Percentiles rank a stretch among this genome's conserved stretches.
phyloP scores from a whole-genome alignment of 2,113 vertebrate genomes.

The Apodemus speciosus region DNA sequence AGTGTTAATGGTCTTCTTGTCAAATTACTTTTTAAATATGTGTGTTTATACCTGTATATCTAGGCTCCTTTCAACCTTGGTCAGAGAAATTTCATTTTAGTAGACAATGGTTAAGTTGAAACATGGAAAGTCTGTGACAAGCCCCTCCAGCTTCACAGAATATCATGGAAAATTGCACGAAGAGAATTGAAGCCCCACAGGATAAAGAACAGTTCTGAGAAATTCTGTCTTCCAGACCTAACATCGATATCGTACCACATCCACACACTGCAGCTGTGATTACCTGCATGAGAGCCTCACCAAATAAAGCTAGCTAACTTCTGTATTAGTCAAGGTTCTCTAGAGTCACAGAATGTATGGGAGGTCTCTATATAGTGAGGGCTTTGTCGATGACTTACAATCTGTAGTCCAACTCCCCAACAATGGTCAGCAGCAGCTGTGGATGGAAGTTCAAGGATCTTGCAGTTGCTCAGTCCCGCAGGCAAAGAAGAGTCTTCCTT shows the following conservation, averaged over 20 bases:
- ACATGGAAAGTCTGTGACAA: not conserved
- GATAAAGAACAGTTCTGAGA: not conserved
- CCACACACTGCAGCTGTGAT: not conserved
- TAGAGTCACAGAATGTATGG: too few relatives aligned
- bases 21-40: not conserved
- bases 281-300: not conserved
- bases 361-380: too few relatives aligned
- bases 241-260: too few relatives aligned
- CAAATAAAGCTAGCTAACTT: not conserved
- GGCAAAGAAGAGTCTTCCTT: too few relatives aligned
- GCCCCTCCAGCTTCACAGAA: not conserved
- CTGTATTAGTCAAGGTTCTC: too few relatives aligned
- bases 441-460: too few relatives aligned
- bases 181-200: not conserved
- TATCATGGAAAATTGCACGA: not conserved
- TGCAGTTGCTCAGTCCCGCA: too few relatives aligned
- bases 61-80: not conserved
- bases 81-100: not conserved
- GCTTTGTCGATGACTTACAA: too few relatives aligned
- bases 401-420: too few relatives aligned
- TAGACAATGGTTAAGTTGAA: not conserved
- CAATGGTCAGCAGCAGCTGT: too few relatives aligned
- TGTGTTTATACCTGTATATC: not conserved
- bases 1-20: not conserved
- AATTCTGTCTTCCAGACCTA: not conserved